A percentile compares a stretch with the other conserved stretches of the same genome.
Evolutionary conservation across 2,113 vertebrate species (phyloP).

Genomic region (Asarcornis scutulata): DNA sequence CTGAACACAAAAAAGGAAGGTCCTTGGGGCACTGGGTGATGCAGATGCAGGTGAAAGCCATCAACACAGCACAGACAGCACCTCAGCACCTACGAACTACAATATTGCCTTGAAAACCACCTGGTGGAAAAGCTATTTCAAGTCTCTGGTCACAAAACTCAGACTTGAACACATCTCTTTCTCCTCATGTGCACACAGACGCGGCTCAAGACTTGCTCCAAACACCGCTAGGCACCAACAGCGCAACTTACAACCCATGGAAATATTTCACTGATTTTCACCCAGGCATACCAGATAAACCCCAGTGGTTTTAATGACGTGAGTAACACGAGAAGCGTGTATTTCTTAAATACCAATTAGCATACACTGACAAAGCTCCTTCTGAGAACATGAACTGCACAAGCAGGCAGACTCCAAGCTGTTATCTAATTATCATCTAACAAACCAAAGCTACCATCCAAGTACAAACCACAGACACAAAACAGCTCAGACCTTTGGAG

Average conservation of each 20-base stretch:
- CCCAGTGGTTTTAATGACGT: not conserved
- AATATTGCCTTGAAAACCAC: not conserved
- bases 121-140: not conserved
- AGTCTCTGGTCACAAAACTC: not conserved
- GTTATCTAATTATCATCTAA: not conserved
- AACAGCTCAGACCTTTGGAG: not conserved
- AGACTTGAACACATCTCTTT: fast-evolving
- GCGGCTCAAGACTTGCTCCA: not conserved
- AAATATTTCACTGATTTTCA: not conserved
- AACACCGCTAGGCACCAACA: not conserved
- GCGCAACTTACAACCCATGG: not conserved
- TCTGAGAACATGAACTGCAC: not conserved
- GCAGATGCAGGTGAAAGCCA: not conserved
- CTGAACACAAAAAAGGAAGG: not conserved
- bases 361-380: not conserved
- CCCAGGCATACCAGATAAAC: not conserved
- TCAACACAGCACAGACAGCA: fast-evolving
- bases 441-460: not conserved
- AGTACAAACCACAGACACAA: not conserved
- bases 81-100: not conserved
- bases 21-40: not conserved
- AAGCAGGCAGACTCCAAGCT: not conserved
- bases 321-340: fast-evolving
- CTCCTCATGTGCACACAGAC: fast-evolving
- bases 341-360: not conserved